phyloP scores from a whole-genome alignment of 2,888 invertebrate species.

The Hemithea aestivaria region DNA sequence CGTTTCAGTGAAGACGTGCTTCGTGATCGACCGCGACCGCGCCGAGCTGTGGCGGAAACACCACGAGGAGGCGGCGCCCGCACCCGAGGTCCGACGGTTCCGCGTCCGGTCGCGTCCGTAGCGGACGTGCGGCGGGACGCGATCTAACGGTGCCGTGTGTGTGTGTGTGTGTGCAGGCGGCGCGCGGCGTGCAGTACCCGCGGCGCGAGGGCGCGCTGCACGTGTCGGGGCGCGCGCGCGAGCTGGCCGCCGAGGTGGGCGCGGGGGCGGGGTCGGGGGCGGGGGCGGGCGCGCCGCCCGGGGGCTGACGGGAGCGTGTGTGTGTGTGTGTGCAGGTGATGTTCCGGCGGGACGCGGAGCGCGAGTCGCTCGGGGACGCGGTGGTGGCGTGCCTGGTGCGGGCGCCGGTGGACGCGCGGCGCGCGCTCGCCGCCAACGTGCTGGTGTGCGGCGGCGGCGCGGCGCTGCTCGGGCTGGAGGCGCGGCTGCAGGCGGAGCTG shows the following conservation, averaged over 20 bases:
- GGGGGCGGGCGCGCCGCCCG: background rate
- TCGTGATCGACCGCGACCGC: constrained; percentile 88
- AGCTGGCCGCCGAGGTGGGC: constrained; percentile 87
- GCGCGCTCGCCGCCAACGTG: constrained; percentile 88
- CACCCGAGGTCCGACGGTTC: constrained; percentile 58
- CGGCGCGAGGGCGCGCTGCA: constrained; percentile 79
- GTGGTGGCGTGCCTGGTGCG: constrained; percentile 14
- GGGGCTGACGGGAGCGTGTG: too few species aligned
- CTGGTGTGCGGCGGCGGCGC: constrained; percentile 92
- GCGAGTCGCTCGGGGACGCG: constrained; percentile 69
- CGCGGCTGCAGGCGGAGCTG: constrained; percentile 89
- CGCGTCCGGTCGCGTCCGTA: constrained; percentile 18
- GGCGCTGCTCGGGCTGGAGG: constrained; percentile 89
- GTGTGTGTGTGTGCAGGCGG: too few species aligned
- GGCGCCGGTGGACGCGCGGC: constrained; percentile 83
- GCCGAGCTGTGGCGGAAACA: constrained; percentile 72
- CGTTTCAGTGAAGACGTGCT: constrained; percentile 87
- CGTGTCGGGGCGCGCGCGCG: constrained; percentile 83
- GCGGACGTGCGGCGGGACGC: constrained; percentile 70
- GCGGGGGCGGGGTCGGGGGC: background rate
- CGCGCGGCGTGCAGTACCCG: constrained; percentile 82
- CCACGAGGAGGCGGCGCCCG: constrained; percentile 14
- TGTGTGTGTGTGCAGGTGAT: too few species aligned
- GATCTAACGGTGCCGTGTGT: too few species aligned
- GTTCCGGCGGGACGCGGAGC: constrained; percentile 88